Base-by-base conservation (phyloP, 2,888 invertebrate species). In the Drosophila mulleri region DNA sequence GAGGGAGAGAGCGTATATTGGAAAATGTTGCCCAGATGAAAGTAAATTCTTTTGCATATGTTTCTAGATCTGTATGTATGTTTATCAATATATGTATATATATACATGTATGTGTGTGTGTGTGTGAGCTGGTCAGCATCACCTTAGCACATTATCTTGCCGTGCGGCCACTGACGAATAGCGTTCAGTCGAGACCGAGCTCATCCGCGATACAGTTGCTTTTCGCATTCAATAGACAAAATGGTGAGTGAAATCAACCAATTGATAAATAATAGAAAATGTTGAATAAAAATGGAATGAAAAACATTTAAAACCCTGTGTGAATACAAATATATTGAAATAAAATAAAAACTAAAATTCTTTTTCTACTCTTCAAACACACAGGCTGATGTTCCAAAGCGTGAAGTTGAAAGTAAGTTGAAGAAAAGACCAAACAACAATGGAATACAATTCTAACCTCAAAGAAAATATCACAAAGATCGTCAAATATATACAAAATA, bases 331-430 rank as follows among this genome's bases (percentile, higher is more conserved):
- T 37, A 41, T 37, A 20, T 12, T 12, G 23, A 35, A 58, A 50
- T n/a, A 44, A 50, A 52, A 57, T 66, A 61, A 16, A 48, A 23
- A 29, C 23, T 45, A 29, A 29, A 48, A 47, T 53, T 80, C 78
- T 77, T 67, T 78, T 84, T 84, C 69, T 94, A 93, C 95, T 61
- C 57, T 52, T 56, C 70, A 69, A 77, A 70, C 63, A 6, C 67
- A 76, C 95, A 97, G 97, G 96, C 96, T 91, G 92, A 97, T 94
- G 95, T 97, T 93, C 96, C 95, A 94, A 96, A 96, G 94, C 96
- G 95, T 94, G 97, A 97, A 94, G 93, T 97, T 94, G 97, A 97
- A 95, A 96, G 97, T 97, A 94, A 97, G 97, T 97, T 94, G 41
- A 79, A 61, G 82, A 54, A 69, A 72, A 72, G 42, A 54, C 56